Percentiles rank a stretch among this genome's conserved stretches.
Evolutionary conservation across 2,888 invertebrate genomes (phyloP).

Genomic region (Eubasilissa splendida): DNA sequence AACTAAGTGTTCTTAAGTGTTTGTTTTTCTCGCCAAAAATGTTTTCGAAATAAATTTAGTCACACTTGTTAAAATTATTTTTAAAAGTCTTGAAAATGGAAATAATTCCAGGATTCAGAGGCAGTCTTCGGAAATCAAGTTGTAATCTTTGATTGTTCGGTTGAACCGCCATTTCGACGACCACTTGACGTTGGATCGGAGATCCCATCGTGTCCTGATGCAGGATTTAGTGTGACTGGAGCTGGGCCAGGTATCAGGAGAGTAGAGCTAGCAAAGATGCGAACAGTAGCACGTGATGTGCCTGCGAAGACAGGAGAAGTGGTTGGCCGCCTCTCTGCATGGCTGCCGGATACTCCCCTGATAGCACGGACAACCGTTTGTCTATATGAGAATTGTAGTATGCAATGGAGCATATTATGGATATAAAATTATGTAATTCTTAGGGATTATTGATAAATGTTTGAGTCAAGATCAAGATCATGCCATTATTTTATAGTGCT

Average conservation of each 20-base stretch:
- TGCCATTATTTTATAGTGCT: too few relatives aligned
- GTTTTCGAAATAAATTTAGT: constrained; percentile 20
- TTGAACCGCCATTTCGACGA: background rate
- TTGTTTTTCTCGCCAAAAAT: background rate
- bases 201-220: background rate
- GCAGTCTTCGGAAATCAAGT: constrained; percentile 5
- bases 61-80: constrained; percentile 5
- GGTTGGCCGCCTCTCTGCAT: constrained; percentile 84
- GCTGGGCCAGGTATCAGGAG: constrained; percentile 52
- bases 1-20: too few relatives aligned
- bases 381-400: constrained; percentile 53
- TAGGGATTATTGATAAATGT: too few relatives aligned
- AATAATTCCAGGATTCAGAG: background rate
- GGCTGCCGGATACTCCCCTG: constrained; percentile 87
- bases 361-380: constrained; percentile 65
- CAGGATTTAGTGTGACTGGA: constrained; percentile 17
- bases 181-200: background rate
- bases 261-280: constrained; percentile 49
- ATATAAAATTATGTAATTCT: constrained; percentile 11
- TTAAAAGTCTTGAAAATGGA: constrained; percentile 4
- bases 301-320: constrained; percentile 53
- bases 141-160: constrained; percentile 1
- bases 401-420: constrained; percentile 47
- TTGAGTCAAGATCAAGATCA: too few relatives aligned
- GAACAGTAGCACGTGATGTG: constrained; percentile 50